These are phyloP conservation scores for Phenganax stokvisi DNA, from an alignment of 92 coral and sea anemone species.

Conservation along the genomic window DNA sequence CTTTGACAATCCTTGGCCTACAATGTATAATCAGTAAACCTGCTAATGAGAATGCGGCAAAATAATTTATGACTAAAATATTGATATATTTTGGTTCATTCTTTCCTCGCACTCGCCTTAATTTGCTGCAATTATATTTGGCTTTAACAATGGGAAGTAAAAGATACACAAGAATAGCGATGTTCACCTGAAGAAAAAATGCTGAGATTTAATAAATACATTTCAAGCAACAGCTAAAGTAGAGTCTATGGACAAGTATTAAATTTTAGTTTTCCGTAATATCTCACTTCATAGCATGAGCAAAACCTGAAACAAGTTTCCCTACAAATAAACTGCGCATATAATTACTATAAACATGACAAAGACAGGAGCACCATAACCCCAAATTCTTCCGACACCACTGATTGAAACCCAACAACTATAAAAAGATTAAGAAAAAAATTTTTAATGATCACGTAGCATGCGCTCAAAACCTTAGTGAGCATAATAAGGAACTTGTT, in stretches of 20 bases:
- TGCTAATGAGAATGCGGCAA: not conserved
- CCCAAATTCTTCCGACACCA: constrained; percentile 84
- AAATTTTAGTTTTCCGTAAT: too few species aligned
- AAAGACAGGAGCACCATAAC: constrained; percentile 78
- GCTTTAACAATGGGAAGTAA: constrained; percentile 62
- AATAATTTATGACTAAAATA: not conserved
- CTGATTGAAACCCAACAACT: constrained; percentile 94
- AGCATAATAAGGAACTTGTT: not conserved
- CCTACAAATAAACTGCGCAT: not conserved
- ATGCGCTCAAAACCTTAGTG: not conserved
- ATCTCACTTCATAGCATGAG: too few species aligned
- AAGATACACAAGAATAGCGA: constrained; percentile 56
- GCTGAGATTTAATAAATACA: not conserved
- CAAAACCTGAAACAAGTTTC: not conserved
- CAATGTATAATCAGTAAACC: not conserved
- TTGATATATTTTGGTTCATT: not conserved
- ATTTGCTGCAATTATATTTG: constrained; percentile 58
- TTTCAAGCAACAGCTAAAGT: not conserved
- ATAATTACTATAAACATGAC: constrained; percentile 64
- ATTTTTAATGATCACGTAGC: not conserved
- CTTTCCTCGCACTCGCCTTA: constrained; percentile 52
- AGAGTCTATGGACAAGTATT: too few species aligned
- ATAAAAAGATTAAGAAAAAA: constrained; percentile 9
- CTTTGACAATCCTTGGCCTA: constrained; percentile 86
- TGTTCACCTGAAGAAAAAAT: constrained; percentile 52